These are phyloP conservation scores for Margarornis squamiger DNA, from an alignment of 2,797 vertebrate species.

Conservation along the genomic window DNA sequence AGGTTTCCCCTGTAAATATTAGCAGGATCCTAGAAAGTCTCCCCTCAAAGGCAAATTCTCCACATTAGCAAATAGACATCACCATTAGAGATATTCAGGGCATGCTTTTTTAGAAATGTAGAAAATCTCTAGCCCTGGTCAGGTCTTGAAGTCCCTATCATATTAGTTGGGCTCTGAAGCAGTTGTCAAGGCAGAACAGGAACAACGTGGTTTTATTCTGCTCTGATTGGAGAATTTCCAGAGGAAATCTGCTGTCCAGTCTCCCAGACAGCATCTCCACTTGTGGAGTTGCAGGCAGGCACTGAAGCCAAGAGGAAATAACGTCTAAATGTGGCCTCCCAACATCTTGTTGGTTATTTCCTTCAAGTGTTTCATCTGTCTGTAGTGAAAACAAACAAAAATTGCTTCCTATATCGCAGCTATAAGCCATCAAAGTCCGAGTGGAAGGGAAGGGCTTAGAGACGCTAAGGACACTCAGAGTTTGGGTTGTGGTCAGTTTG, in stretches of 20 bases:
- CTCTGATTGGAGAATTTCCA: neutral
- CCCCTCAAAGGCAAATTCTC: neutral
- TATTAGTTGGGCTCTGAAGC: neutral
- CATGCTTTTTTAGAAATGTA: neutral
- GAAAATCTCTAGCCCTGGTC: neutral
- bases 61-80: neutral
- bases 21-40: neutral
- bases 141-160: neutral
- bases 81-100: neutral
- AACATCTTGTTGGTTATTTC: neutral
- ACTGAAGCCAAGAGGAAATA: constrained; percentile 15
- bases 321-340: neutral
- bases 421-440: neutral
- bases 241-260: neutral
- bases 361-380: neutral
- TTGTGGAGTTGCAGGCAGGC: neutral
- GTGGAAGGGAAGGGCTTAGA: neutral
- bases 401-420: neutral
- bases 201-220: neutral
- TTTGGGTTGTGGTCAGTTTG: neutral
- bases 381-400: constrained; percentile 37
- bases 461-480: neutral
- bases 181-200: neutral
- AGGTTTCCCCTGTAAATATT: neutral
- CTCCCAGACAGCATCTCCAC: neutral